Conservation (phyloP, 2,113 vertebrate species). For the Rhabdomys dilectus region DNA sequence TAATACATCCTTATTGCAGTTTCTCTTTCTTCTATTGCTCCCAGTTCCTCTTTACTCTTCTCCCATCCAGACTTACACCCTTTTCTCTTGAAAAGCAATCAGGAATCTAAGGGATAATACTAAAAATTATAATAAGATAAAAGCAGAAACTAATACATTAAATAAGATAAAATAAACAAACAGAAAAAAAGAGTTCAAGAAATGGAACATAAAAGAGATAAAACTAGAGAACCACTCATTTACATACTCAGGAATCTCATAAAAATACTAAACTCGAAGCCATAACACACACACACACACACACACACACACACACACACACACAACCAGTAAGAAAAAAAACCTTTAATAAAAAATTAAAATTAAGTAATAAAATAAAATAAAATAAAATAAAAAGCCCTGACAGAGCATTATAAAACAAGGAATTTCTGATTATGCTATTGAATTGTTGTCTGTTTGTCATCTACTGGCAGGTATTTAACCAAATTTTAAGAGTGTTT, state of each 20-base stretch:
- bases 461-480: neutral
- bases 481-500: neutral
- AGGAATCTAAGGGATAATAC: neutral
- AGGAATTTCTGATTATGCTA: neutral
- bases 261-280: neutral
- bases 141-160: neutral
- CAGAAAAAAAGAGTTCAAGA: neutral
- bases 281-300: neutral
- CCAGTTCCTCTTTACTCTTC: neutral
- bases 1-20: neutral
- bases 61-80: neutral
- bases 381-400: neutral
- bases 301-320: no score
- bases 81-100: neutral
- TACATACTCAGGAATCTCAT: neutral
- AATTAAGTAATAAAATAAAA: neutral
- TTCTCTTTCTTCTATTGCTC: neutral
- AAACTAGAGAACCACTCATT: neutral
- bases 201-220: neutral
- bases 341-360: neutral
- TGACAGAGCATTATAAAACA: neutral
- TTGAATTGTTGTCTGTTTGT: neutral
- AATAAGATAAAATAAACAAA: neutral
- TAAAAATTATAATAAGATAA: neutral
- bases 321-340: neutral